A percentile compares a stretch with the other conserved stretches of the same genome.
These are phyloP conservation scores for Drosophila ficusphila DNA, from an alignment of 1,140 invertebrate genomes.

Conservation along the genomic window DNA sequence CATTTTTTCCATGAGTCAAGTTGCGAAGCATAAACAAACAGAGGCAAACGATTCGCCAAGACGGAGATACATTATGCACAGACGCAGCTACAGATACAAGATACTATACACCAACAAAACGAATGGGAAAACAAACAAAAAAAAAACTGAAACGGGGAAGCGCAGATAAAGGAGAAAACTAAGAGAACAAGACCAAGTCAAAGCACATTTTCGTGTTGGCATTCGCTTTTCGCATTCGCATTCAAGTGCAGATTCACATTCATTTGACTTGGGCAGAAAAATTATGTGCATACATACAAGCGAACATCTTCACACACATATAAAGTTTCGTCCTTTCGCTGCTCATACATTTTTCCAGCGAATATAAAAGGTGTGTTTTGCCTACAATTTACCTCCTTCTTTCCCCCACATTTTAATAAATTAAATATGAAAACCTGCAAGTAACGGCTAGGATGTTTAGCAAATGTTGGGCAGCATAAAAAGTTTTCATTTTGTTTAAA, in stretches of 20 bases:
- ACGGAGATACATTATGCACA: slow-evolving; percentile 74
- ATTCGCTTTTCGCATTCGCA: slow-evolving; percentile 49
- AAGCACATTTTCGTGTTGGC: slow-evolving; percentile 55
- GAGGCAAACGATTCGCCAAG: slow-evolving; percentile 61
- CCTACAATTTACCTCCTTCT: no score
- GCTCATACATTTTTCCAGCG: slow-evolving; percentile 18
- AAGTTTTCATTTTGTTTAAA: not conserved
- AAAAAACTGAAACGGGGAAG: slow-evolving; percentile 30
- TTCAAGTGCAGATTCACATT: slow-evolving; percentile 64
- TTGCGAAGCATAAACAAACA: slow-evolving; percentile 63
- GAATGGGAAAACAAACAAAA: slow-evolving; percentile 33
- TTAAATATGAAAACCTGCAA: slow-evolving; percentile 38
- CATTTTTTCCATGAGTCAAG: slow-evolving; percentile 47
- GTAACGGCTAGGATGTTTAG: slow-evolving; percentile 34
- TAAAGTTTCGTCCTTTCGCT: slow-evolving; percentile 24
- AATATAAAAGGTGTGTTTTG: not conserved
- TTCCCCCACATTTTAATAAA: slow-evolving; percentile 43
- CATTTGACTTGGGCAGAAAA: slow-evolving; percentile 40
- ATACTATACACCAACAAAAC: slow-evolving; percentile 36
- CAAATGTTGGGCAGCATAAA: not conserved
- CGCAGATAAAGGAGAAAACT: slow-evolving; percentile 21
- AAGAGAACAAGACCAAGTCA: slow-evolving; percentile 25
- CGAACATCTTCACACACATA: not conserved
- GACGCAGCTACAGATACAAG: slow-evolving; percentile 55
- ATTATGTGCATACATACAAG: slow-evolving; percentile 45